Base-by-base conservation (phyloP, 2,797 vertebrate genomes). In the Denticeps clupeoides region DNA sequence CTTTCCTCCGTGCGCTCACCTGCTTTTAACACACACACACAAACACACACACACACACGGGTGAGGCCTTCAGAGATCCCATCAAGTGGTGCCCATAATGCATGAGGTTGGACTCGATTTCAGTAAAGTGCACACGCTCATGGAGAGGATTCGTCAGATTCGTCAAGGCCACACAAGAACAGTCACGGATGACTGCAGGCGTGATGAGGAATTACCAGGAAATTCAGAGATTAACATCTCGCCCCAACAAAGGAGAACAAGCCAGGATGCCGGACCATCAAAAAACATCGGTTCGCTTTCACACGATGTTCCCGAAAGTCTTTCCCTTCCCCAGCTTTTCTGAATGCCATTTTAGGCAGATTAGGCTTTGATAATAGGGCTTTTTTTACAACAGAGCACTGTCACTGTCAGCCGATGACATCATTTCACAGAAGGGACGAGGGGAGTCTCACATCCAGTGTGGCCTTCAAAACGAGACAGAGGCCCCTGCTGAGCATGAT, bases 111-210 rank as follows among this genome's bases (percentile, higher is more conserved):
- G 31, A 44, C 18, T 16, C 22, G 31, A 12, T 42, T 27, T 48
- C 28, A 33, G 32, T 42, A 71, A 75, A 66, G 70, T 49, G 60
- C 47, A 75, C 67, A 77, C 79, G 82, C 78, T 79, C 79, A 82
- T 32, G 77, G 71, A 16, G 74, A 64, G 26, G 58, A 33, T 47
- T 51, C 62, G 16, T 43, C 37, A 38, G 49, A 58, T 65, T 71
- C 70, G 60, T 53, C 38, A 58, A 55, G 51, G 68, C 68, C 71
- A 78, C 72, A 75, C 69, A 63, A 58, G 56, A 61, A 45, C 38
- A 51, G 54, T 60, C 31, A 35, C 22, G 52, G 50, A 69, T 63
- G 67, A 54, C 55, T 51, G 57, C 56, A 54, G 52, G 58, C 50
- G 64, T 58, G 69, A 66, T 53, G 5, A 18, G 47, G 51, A 53